A percentile compares a stretch with the other conserved stretches of the same genome.
These are phyloP conservation scores for Rhynchonycteris naso DNA, from an alignment of 2,797 vertebrate genomes.

Conservation along the genomic window DNA sequence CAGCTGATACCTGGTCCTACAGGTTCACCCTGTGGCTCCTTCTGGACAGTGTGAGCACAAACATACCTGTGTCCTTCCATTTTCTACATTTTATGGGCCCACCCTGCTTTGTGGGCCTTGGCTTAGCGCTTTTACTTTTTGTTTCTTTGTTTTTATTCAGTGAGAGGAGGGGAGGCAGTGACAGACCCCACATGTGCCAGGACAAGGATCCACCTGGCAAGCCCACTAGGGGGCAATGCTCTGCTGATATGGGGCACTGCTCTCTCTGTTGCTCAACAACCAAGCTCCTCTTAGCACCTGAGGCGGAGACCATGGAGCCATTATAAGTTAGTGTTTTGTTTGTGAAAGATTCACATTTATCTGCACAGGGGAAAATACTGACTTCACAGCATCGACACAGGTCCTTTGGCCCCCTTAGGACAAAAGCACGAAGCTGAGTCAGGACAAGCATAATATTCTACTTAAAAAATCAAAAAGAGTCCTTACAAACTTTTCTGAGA, in stretches of 20 bases:
- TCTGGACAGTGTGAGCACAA: not conserved
- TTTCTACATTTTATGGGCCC: not conserved
- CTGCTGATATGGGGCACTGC: no score
- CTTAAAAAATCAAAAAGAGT: slow-evolving; percentile 1
- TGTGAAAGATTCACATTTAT: not conserved
- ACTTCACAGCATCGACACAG: not conserved
- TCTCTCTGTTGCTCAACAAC: no score
- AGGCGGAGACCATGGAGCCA: no score
- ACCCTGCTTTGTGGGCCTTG: no score
- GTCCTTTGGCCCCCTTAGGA: not conserved
- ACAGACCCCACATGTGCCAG: no score
- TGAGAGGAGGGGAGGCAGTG: no score
- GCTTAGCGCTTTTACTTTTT: not conserved
- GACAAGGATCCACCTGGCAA: no score
- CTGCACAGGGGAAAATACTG: not conserved
- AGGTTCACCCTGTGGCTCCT: not conserved
- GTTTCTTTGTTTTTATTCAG: no score
- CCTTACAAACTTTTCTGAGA: not conserved
- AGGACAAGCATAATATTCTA: slow-evolving; percentile 31
- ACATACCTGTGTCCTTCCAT: not conserved
- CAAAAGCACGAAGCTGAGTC: not conserved
- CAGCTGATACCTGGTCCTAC: not conserved
- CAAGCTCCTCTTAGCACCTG: no score
- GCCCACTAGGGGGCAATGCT: no score
- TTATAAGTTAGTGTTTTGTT: not conserved